phyloP scores from a whole-genome alignment of 2,797 vertebrate species.

The Channallabes apus region DNA sequence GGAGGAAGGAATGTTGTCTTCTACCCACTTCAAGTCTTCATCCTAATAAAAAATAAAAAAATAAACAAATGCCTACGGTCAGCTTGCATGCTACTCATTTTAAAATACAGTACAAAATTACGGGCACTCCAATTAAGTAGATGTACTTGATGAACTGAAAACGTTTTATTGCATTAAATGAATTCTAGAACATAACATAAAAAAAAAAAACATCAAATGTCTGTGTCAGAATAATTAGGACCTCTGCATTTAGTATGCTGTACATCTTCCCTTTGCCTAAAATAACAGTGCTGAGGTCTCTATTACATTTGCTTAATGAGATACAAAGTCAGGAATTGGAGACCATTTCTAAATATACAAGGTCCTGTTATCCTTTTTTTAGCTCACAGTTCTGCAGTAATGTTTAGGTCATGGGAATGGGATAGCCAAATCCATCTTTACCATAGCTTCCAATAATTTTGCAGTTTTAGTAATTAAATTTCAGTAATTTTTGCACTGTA shows the following conservation, averaged over 20 bases:
- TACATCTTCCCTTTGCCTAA: not conserved
- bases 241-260: not conserved
- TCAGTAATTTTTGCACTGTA: no score
- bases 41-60: constrained; percentile 70
- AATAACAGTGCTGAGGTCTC: not conserved
- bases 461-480: no score
- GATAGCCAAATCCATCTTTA: not conserved
- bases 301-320: not conserved
- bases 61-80: constrained; percentile 22
- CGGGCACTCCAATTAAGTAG: not conserved
- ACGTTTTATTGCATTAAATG: not conserved
- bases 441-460: not conserved
- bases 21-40: constrained; percentile 83
- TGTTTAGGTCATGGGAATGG: not conserved
- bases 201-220: not conserved
- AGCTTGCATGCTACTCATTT: not conserved
- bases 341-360: not conserved
- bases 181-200: not conserved
- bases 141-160: not conserved
- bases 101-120: not conserved
- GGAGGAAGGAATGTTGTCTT: constrained; percentile 82
- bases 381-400: not conserved
- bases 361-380: not conserved
- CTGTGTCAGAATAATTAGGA: not conserved
- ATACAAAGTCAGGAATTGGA: not conserved